Percentiles rank a stretch among this genome's conserved stretches.
phyloP scores from a whole-genome alignment of 2,888 invertebrate species.

The Cybosia mesomella region DNA sequence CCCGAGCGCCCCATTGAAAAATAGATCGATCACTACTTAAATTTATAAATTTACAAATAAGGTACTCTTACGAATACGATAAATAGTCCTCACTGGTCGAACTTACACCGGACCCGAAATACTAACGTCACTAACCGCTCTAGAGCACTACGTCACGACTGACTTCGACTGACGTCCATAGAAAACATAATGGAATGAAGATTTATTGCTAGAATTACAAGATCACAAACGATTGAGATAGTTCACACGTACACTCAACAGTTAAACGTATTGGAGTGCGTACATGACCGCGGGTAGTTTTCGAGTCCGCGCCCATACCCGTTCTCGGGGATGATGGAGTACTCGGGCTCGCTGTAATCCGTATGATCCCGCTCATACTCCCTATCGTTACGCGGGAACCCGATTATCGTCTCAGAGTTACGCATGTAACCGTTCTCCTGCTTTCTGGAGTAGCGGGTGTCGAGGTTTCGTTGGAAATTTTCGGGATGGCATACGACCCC shows the following conservation, averaged over 20 bases:
- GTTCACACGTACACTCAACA: constrained; percentile 77
- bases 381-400: constrained; percentile 75
- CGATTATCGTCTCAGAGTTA: constrained; percentile 79
- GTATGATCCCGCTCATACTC: constrained; percentile 67
- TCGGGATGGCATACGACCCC: constrained; percentile 81
- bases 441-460: constrained; percentile 82
- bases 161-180: constrained; percentile 64
- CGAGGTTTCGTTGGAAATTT: constrained; percentile 84
- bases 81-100: constrained; percentile 69
- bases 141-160: constrained; percentile 81
- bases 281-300: constrained; percentile 78
- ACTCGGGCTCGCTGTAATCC: constrained; percentile 84
- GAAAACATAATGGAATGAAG: constrained; percentile 86
- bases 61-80: constrained; percentile 81
- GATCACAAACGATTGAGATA: constrained; percentile 82
- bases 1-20: constrained; percentile 77
- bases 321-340: constrained; percentile 82
- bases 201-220: constrained; percentile 87
- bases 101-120: constrained; percentile 62
- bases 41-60: constrained; percentile 85
- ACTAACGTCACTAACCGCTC: constrained; percentile 82
- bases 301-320: constrained; percentile 68
- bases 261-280: constrained; percentile 85
- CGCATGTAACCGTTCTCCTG: constrained; percentile 85
- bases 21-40: constrained; percentile 86